Evolutionary conservation across 2,113 vertebrate species (phyloP), one percentile per base, ranked within the genome.

Genomic region (Genyomyrus donnyi): DNA sequence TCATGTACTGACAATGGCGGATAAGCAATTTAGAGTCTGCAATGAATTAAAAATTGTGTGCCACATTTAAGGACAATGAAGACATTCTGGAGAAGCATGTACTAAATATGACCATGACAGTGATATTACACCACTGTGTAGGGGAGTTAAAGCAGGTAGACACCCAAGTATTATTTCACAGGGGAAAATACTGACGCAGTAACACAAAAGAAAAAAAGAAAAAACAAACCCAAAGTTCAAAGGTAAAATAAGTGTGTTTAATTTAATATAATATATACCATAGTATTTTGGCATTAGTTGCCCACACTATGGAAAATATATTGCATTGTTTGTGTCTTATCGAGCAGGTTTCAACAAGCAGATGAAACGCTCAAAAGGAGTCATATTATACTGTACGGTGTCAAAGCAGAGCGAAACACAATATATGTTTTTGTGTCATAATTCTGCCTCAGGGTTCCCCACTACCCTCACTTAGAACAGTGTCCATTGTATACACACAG

Each of bases 281-380:
- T 17, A 80, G 35, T 39, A 80, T 42, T 80, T 19, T 39, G 15
- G 15, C 35, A 19, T 19, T 42, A 80, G 74, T 80, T 80, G 13
- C 35, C 35, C 74, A 80, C 17, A 80, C 35, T 42, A 80, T 80
- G 74, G 74, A 13, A 80, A 39, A 42, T 80, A 80, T 80, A 80
- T 42, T 35, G 74, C 35, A 80, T 42, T 80, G 35, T 80, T 42
- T 80, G 74, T 80, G 74, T 80, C 35, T 19, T 39, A 39, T 42
- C 35, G 74, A 42, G n/a, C 74, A 80, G 74, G 74, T 80, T 80
- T 80, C 19, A 80, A 80, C 74, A 80, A 80, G 74, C 74, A 80
- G 74, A 80, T n/a, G 15, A 80, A 6, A 80, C 1, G 15, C 31
- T 7, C 74, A 42, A 80, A 39, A 21, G 35, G 74, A 42, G 74